phyloP scores from a whole-genome alignment of 2,888 invertebrate species.

The Acrobasis consociella region DNA sequence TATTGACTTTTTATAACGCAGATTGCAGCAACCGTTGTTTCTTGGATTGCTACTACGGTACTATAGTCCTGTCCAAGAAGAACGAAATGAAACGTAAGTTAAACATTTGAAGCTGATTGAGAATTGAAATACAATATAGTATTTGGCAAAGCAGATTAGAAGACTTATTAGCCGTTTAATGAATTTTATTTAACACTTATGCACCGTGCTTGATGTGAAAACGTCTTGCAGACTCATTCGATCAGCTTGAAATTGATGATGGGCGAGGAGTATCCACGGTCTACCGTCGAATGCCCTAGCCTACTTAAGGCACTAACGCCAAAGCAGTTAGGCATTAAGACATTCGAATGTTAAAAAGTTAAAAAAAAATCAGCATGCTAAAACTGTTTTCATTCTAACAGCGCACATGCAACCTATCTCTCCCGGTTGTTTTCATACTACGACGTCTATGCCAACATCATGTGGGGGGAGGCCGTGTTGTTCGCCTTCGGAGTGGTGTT shows the following conservation, averaged over 20 bases:
- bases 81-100: slow-evolving; percentile 56
- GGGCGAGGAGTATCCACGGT: no score
- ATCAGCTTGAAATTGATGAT: no score
- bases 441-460: slow-evolving; percentile 69
- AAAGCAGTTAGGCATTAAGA: no score
- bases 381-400: slow-evolving; percentile 42
- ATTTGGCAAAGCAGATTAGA: no score
- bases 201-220: no score
- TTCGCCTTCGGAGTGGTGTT: slow-evolving; percentile 86
- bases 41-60: slow-evolving; percentile 83
- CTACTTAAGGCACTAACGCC: no score
- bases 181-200: no score
- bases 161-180: no score
- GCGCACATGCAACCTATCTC: slow-evolving; percentile 82
- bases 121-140: no score
- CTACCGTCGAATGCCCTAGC: no score
- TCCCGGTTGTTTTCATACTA: slow-evolving; percentile 84
- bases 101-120: background rate
- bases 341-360: no score
- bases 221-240: no score
- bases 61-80: slow-evolving; percentile 70
- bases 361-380: background rate
- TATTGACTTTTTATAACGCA: slow-evolving; percentile 44
- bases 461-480: slow-evolving; percentile 84
- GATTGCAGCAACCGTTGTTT: slow-evolving; percentile 85